Conservation (phyloP, 2,888 invertebrate species). For the Trichopoda pennipes region DNA sequence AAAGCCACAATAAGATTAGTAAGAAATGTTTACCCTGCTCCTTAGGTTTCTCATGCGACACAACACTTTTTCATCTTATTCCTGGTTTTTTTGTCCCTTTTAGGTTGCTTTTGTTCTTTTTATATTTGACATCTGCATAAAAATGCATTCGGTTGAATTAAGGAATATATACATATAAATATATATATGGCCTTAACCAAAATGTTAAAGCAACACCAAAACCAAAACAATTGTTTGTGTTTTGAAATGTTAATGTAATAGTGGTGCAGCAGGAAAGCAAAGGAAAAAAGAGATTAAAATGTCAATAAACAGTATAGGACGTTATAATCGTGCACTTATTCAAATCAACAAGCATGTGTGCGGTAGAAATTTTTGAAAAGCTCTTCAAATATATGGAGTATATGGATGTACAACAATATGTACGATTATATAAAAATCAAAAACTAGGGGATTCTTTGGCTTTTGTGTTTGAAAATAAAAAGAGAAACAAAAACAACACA, state of each 20-base stretch:
- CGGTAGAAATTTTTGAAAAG: conserved; percentile 44
- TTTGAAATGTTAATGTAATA: not conserved
- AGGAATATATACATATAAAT: too few relatives aligned
- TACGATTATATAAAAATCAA: not conserved
- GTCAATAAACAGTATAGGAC: conserved; percentile 54
- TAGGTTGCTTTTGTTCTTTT: conserved; percentile 43
- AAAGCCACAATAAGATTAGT: conserved; percentile 68
- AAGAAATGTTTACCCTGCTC: conserved; percentile 32
- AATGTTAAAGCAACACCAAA: conserved; percentile 26
- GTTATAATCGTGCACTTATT: conserved; percentile 3
- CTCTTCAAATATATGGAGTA: conserved; percentile 6
- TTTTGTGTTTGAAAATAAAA: not conserved
- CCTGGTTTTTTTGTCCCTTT: conserved; percentile 44
- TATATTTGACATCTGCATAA: conserved; percentile 62
- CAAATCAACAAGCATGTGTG: conserved; percentile 19
- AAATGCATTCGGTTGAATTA: conserved; percentile 61
- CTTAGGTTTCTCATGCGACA: not conserved
- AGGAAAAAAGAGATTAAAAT: conserved; percentile 61
- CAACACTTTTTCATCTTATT: not conserved
- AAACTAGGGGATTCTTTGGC: conserved; percentile 10
- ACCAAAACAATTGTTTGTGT: conserved; percentile 36
- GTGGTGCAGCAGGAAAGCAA: conserved; percentile 23
- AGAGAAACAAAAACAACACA: too few relatives aligned
- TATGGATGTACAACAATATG: not conserved
- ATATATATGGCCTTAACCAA: conserved; percentile 42